Percentiles rank a stretch among this genome's conserved stretches.
Conservation (phyloP, 2,113 vertebrate species). For the Thinocorus orbignyianus region DNA sequence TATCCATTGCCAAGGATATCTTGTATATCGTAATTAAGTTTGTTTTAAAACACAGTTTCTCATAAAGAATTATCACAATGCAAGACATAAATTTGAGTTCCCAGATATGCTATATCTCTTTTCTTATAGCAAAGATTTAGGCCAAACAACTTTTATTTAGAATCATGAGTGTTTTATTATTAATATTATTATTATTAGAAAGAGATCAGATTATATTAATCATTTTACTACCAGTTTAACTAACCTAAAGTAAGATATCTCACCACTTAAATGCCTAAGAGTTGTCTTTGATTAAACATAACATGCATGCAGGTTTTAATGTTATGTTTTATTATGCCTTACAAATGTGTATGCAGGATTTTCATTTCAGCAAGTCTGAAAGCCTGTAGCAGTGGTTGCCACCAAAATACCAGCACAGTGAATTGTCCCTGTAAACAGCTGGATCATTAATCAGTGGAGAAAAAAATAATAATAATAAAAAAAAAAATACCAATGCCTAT, state of each 20-base stretch:
- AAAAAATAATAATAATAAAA: neutral
- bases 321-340: slow-evolving; percentile 70
- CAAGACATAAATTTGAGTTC: slow-evolving; percentile 69
- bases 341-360: slow-evolving; percentile 59
- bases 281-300: slow-evolving; percentile 70
- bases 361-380: slow-evolving; percentile 68
- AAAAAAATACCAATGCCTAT: slow-evolving; percentile 33
- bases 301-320: slow-evolving; percentile 69
- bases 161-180: slow-evolving; percentile 64
- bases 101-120: slow-evolving; percentile 64
- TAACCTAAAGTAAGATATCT: slow-evolving; percentile 71
- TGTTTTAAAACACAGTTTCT: slow-evolving; percentile 75
- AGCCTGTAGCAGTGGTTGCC: slow-evolving; percentile 71
- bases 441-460: slow-evolving; percentile 62
- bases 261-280: slow-evolving; percentile 71
- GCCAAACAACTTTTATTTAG: slow-evolving; percentile 69
- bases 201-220: slow-evolving; percentile 70
- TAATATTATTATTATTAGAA: slow-evolving; percentile 65
- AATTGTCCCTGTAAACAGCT: slow-evolving; percentile 74
- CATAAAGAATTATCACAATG: slow-evolving; percentile 71
- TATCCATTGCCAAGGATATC: slow-evolving; percentile 74
- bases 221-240: slow-evolving; percentile 66
- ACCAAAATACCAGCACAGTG: slow-evolving; percentile 73
- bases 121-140: slow-evolving; percentile 72
- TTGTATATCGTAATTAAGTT: slow-evolving; percentile 54